These are phyloP conservation scores for Drosophila pectinifera DNA, from an alignment of 1,140 invertebrate species.

Conservation along the genomic window DNA sequence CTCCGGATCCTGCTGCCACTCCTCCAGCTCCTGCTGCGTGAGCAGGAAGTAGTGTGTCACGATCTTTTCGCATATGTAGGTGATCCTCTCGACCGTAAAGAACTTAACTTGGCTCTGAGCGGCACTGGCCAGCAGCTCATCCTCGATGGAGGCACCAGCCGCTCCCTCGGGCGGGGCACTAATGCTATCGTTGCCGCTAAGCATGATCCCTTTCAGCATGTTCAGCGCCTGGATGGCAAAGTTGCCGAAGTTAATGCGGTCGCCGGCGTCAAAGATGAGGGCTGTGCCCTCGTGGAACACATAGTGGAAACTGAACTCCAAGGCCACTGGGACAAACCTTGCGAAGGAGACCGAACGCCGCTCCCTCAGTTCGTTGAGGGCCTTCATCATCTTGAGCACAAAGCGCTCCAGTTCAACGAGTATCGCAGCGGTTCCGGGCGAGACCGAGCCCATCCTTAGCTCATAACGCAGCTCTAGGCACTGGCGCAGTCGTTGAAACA, in stretches of 20 bases:
- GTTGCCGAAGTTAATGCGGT: conserved; percentile 87
- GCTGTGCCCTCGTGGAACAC: conserved; percentile 91
- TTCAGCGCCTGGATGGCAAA: conserved; percentile 87
- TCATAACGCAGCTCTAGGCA: conserved; percentile 89
- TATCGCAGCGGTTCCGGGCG: conserved; percentile 57
- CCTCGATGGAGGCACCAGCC: conserved; percentile 37
- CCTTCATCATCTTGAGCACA: conserved; percentile 92
- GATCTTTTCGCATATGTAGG: conserved; percentile 93
- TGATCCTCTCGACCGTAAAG: conserved; percentile 89
- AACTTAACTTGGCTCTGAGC: conserved; percentile 86
- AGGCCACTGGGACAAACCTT: conserved; percentile 90
- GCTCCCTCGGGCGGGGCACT: conserved; percentile 29
- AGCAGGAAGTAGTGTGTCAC: conserved; percentile 95
- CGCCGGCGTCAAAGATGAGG: conserved; percentile 89
- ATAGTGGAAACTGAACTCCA: conserved; percentile 94
- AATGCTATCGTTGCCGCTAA: conserved; percentile 87
- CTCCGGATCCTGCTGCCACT: conserved; percentile 97
- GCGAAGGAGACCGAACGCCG: conserved; percentile 92
- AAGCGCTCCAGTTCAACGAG: conserved; percentile 91
- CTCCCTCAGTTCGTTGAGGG: conserved; percentile 90
- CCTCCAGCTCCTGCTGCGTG: conserved; percentile 92
- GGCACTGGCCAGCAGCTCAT: conserved; percentile 76
- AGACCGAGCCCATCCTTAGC: conserved; percentile 50
- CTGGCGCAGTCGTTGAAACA: conserved; percentile 91
- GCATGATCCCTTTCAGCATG: conserved; percentile 93